Evolutionary conservation across 2,888 invertebrate genomes (phyloP).

Genomic region (Stenichneumon culpator): DNA sequence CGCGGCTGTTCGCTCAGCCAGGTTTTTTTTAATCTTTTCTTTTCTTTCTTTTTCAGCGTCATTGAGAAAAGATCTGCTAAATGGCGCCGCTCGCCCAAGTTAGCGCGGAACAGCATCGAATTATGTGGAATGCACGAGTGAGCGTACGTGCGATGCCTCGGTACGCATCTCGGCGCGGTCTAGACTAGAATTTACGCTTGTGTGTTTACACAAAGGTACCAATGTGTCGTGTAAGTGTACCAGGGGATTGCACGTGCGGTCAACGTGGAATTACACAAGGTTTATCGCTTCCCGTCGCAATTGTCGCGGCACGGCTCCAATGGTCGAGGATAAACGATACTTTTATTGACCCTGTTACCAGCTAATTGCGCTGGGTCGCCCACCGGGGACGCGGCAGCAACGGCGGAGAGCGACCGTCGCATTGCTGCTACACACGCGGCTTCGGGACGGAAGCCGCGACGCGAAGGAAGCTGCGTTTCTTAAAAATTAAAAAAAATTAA

Average conservation of each 20-base stretch:
- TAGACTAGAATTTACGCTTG: constrained; percentile 12
- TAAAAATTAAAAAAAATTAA: no score
- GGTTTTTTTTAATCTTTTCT: not conserved
- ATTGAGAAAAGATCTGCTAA: constrained; percentile 2
- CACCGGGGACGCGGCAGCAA: constrained; percentile 65
- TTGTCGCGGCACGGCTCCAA: constrained; percentile 74
- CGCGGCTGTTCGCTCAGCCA: not conserved
- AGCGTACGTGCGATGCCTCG: constrained; percentile 23
- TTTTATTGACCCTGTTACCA: constrained; percentile 79
- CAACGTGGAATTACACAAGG: constrained; percentile 67
- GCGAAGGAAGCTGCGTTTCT: not conserved
- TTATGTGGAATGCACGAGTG: constrained; percentile 11
- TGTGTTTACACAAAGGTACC: not conserved
- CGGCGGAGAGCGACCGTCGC: constrained; percentile 9
- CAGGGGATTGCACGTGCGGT: constrained; percentile 22
- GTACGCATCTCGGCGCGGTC: constrained; percentile 10
- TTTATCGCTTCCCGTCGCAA: constrained; percentile 76
- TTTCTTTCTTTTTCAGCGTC: not conserved
- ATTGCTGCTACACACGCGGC: constrained; percentile 15
- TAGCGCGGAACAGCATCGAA: not conserved
- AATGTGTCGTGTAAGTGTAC: not conserved
- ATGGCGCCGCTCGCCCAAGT: constrained; percentile 9
- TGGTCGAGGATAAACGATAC: constrained; percentile 79
- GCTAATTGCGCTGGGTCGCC: constrained; percentile 80
- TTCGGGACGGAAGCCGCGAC: constrained; percentile 31